These are phyloP conservation scores for Centropyge bicolor DNA, from an alignment of 2,797 vertebrate species.

Conservation along the genomic window DNA sequence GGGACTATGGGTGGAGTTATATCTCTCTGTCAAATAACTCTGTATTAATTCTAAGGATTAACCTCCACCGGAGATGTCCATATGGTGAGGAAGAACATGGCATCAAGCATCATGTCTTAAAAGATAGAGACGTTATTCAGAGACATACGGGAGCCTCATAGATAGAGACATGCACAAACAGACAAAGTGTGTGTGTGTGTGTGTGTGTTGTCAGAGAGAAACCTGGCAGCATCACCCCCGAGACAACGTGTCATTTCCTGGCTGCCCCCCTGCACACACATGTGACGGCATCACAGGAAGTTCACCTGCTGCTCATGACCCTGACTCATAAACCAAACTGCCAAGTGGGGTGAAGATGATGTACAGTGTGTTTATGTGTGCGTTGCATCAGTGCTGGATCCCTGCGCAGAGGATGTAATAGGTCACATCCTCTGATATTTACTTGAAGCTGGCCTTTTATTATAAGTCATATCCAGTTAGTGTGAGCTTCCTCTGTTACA, in stretches of 20 bases:
- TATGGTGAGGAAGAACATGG: conserved; percentile 3
- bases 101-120: not conserved
- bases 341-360: conserved; percentile 44
- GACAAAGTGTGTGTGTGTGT: conserved; percentile 14
- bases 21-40: not conserved
- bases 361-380: conserved; percentile 36
- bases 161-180: conserved; percentile 7
- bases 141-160: conserved; percentile 30
- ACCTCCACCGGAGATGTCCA: not conserved
- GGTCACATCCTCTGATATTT: conserved; percentile 66
- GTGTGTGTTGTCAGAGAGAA: not conserved
- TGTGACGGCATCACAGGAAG: conserved; percentile 60
- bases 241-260: conserved; percentile 60
- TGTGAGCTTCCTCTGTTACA: conserved; percentile 18
- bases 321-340: conserved; percentile 68
- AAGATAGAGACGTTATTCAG: not conserved
- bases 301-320: conserved; percentile 65
- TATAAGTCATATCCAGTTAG: conserved; percentile 17
- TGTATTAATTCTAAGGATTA: not conserved
- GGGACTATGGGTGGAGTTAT: not conserved
- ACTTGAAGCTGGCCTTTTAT: conserved; percentile 41
- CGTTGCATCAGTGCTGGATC: conserved; percentile 43
- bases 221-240: conserved; percentile 37
- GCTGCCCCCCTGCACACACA: conserved; percentile 36
- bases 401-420: conserved; percentile 35